Evolutionary conservation across 2,797 vertebrate species (phyloP), one percentile per base, ranked within the genome.

Genomic region (Ctenochaetus hawaiiensis): DNA sequence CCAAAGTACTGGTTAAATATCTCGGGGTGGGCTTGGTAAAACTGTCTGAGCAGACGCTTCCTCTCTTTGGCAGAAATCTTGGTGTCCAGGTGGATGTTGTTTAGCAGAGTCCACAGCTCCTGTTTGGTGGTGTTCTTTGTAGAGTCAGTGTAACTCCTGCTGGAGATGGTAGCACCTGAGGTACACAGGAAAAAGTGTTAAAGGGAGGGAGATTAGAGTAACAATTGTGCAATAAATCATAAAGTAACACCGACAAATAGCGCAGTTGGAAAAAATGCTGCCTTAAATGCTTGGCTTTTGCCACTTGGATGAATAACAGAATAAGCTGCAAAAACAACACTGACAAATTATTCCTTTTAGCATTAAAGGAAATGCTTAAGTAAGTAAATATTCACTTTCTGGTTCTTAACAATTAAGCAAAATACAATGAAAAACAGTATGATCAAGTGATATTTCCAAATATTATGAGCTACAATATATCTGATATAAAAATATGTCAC

Each of bases 1-100:
- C 96, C 96, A 93, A 98, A 99, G 94, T 97, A 99, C 75, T 98
- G 95, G 87, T 94, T 93, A 87, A 98, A 99, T 82, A 98, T 94
- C 17, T 96, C 90, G 4, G 98, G 97, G 81, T 99, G 97, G 72
- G 95, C 96, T 81, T 94, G 96, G 54, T 95, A 95, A 89, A 99
- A 99, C 66, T 96, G 96, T 56, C 91, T 87, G 39, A 99, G 91
- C 23, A 96, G 88, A 14, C 94, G 96, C 72, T 95, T 97, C 80
- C 93, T 97, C 80, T 98, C 95, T 88, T 97, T 99, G 75, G 92
- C 75, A 30, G 97, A 95, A 45, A 96, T 92, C 77, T 94, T 96
- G 57, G 95, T 72, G 85, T 98, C 95, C 76, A 96, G 94, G 74
- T 98, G 93, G 76, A 99, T 98, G 65, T 91, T 94, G 90, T 94